A percentile compares a stretch with the other conserved stretches of the same genome.
Conservation (phyloP, 2,113 vertebrate genomes). For the Mastomys natalensis region DNA sequence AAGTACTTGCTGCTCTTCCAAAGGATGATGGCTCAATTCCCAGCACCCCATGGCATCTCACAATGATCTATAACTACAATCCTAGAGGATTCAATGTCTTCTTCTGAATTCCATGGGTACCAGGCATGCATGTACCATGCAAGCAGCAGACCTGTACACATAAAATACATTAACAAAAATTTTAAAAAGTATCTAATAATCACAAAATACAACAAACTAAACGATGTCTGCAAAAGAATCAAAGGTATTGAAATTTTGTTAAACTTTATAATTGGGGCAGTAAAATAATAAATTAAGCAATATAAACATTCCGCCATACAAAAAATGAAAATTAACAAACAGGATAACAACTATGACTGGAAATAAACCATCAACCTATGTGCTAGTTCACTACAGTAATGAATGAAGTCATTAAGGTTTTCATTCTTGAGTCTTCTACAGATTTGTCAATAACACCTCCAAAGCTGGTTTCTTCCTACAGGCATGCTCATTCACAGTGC, state of each 20-base stretch:
- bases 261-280: not conserved
- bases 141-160: not conserved
- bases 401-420: not conserved
- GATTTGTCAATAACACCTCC: not conserved
- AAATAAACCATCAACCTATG: constrained; percentile 10
- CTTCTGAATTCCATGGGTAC: not conserved
- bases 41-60: not conserved
- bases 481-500: not conserved
- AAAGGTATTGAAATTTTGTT: constrained; percentile 3
- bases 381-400: not conserved
- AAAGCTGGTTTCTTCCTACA: not conserved
- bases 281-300: not conserved
- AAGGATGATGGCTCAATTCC: not conserved
- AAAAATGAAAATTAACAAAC: constrained; percentile 51
- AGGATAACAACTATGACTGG: not conserved
- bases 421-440: not conserved
- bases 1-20: not conserved
- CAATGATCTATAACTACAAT: not conserved
- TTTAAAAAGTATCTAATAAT: not conserved
- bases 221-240: not conserved
- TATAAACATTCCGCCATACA: not conserved
- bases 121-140: not conserved
- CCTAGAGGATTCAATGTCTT: not conserved
- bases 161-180: not conserved
- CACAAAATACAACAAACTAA: constrained; percentile 37